Base-by-base conservation (phyloP, 2,113 vertebrate genomes). In the Tragelaphus imberbis region DNA sequence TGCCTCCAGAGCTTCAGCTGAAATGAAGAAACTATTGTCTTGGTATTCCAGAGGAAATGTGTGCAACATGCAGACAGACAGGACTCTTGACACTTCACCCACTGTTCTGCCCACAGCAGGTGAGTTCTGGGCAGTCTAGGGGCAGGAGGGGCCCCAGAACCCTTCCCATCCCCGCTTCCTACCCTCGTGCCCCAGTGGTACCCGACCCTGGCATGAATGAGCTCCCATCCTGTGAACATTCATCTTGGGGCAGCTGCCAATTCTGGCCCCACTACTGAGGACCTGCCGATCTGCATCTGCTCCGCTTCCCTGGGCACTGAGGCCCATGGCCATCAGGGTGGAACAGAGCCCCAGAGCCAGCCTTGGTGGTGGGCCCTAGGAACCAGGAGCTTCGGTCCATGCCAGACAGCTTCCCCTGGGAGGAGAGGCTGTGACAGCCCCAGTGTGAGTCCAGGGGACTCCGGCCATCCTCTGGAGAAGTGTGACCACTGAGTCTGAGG, bases 171-270 rank as follows among this genome's bases (percentile, higher is more conserved):
- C 65, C 53, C 0, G 0, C 17, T 47, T 65, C 30, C 85, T 14
- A 17, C 11, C 56, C 53, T 77, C 1, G 2, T 10, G 7, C 11
- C 75, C 85, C 19, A 33, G 94, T 0, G 8, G 55, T 12, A 40
- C 7, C 63, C 11, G 44, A 30, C 10, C 28, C 30, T 11, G 16
- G 88, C 17, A 71, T 53, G 77, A 68, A 71, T 23, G 58, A 30
- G 44, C 27, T 80, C 15, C 30, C 3, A 0, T 36, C 40, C 40
- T 0, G 0, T 1, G 28, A 28, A 17, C 36, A n/a, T 56, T 55
- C 33, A 33, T 36, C 77, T 49, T 0, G 0, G 51, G 58, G 44
- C 15, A 51, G 75, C 68, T 81, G 59, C 51, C 10, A 11, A 19
- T n/a, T 51, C 84, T 88, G 61, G 68, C n/a, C 56, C n/a, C 1